A percentile compares a stretch with the other conserved stretches of the same genome.
Conservation (phyloP, 2,888 invertebrate genomes). For the Spicauda simplicius region DNA sequence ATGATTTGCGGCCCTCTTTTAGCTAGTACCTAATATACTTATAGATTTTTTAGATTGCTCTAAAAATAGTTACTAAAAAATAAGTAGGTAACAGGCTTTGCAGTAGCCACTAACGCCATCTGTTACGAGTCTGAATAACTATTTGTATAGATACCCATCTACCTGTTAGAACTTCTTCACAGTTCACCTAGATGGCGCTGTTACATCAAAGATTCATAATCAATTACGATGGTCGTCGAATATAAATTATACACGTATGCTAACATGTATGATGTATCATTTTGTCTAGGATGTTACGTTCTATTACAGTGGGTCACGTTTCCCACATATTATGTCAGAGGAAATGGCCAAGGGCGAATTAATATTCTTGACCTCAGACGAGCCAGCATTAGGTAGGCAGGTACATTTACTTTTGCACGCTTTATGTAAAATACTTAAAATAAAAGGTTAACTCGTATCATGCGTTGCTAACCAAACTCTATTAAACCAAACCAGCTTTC, state of each 20-base stretch:
- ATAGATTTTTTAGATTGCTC: too few relatives aligned
- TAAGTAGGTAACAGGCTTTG: too few relatives aligned
- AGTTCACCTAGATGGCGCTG: conserved; percentile 3
- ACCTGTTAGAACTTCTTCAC: not conserved
- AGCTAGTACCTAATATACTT: too few relatives aligned
- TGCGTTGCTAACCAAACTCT: too few relatives aligned
- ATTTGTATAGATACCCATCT: not conserved
- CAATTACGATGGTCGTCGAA: not conserved
- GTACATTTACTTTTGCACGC: not conserved
- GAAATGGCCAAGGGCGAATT: conserved; percentile 21
- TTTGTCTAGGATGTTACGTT: conserved; percentile 13
- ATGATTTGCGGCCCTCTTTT: not conserved
- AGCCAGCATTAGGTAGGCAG: not conserved
- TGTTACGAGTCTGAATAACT: not conserved
- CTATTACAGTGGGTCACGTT: conserved; percentile 8
- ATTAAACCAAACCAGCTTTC: too few relatives aligned
- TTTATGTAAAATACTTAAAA: not conserved
- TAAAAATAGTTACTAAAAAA: too few relatives aligned
- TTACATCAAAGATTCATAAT: not conserved
- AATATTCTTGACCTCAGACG: conserved; percentile 20
- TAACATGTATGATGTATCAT: not conserved
- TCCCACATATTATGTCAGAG: conserved; percentile 22
- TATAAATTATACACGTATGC: not conserved
- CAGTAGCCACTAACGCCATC: conserved; percentile 3
- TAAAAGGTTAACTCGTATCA: too few relatives aligned